Evolutionary conservation across 2,113 vertebrate species (phyloP), one percentile per base, ranked within the genome.

Genomic region (Chloebia gouldiae): DNA sequence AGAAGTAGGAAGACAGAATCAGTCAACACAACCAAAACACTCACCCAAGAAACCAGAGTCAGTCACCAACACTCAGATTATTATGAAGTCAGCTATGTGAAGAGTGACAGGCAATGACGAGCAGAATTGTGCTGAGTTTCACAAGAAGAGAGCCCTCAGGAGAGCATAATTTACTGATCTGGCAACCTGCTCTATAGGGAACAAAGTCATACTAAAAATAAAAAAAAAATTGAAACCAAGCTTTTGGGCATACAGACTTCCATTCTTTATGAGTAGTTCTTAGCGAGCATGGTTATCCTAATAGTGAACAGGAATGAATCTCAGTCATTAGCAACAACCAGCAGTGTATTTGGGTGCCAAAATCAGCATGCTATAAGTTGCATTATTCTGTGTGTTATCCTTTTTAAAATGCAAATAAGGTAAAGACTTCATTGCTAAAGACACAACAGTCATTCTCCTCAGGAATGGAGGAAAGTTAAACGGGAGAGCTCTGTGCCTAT

Each of bases 31-130:
- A 81, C 5, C 3, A 60, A 44, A 69, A 45, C 40, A 10, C 7
- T 10, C 22, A 50, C 11, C 16, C 47, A 25, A 30, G 57, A 91
- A 31, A 7, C 4, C 16, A 70, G 13, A 70, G 13, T 20, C 37
- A 59, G 21, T 33, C 72, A 53, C 33, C 31, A 90, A 23, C 31
- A 61, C 31, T n/a, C 24, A 40, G 22, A 44, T 56, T 53, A 56
- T n/a, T 44, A 45, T 1, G 4, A 35, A 61, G 37, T 21, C 65
- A 65, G 50, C 45, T 53, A 57, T 0, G 0, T 5, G 25, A 69
- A 56, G 49, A 80, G 47, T 18, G 54, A 66, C 28, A 69, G 20
- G 57, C 44, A 91, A 24, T 1, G 10, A 63, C 51, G 53, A 91
- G n/a, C 49, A 15, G 37, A 93, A 78, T 2, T 27, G 22, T 13